Evolutionary conservation across 2,888 invertebrate species (phyloP), one percentile per base, ranked within the genome.

Genomic region (Epistrophe eligans): DNA sequence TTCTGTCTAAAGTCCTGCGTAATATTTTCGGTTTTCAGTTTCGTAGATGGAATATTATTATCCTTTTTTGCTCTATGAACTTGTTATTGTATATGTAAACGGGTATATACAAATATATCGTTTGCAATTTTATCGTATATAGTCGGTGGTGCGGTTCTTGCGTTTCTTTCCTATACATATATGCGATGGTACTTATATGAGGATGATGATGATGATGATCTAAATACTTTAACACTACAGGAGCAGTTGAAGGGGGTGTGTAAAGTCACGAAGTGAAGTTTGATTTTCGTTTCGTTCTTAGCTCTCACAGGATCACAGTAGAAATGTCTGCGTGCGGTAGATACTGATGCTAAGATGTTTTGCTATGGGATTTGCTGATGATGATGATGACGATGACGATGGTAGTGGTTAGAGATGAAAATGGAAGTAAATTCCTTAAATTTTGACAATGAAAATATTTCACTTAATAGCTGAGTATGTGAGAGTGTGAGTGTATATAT

Each of bases 21-120:
- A 85, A 77, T 74, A 77, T 73, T 81, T 77, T 77, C 62, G 28
- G 55, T 52, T 57, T 45, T 57, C 72, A 62, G 55, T 81, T 77
- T 77, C 73, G 67, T 84, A 73, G 81, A 77, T 71, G 81, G 67
- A 77, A 81, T 84, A 77, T 80, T 55, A 60, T 48, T 64, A 17
- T 9, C 15, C 48, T 83, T 74, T 57, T 73, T 58, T 77, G 15
- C 19, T 57, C 32, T 55, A 17, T 24, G 24, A 19, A 19, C 48
- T 28, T 32, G 17, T 19, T 38, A 9, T 38, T 13, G 35, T 66
- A 13, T 45, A 32, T 45, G 35, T 64, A 35, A 72, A 48, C n/a
- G 70, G 55, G 19, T 80, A 2, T 24, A 24, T 24, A 45, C 7
- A 15, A 1, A 52, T 66, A 64, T 45, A 35, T 57, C 19, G 57